A percentile compares a stretch with the other conserved stretches of the same genome.
phyloP scores from a whole-genome alignment of 2,113 vertebrate genomes.

The Agelaius tricolor region DNA sequence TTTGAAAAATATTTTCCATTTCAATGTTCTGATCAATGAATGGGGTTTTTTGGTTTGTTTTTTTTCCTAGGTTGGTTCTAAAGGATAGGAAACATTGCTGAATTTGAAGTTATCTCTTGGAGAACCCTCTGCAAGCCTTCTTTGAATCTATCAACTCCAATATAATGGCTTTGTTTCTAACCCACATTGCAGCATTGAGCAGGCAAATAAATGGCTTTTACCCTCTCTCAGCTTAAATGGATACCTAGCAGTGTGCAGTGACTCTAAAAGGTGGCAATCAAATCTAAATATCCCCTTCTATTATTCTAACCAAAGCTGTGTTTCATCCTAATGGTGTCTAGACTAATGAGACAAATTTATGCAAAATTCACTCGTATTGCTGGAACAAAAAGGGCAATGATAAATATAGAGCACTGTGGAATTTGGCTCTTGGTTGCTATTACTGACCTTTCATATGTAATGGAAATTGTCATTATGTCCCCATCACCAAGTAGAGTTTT shows the following conservation, averaged over 20 bases:
- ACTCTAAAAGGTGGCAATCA: not conserved
- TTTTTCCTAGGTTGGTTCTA: not conserved
- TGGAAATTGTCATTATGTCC: not conserved
- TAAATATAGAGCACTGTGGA: not conserved
- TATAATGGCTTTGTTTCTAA: not conserved
- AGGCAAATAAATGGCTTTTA: not conserved
- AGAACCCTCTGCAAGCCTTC: not conserved
- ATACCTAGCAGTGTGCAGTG: not conserved
- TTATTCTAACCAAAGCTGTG: not conserved
- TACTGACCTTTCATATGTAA: not conserved
- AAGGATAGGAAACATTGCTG: not conserved
- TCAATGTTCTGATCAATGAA: not conserved
- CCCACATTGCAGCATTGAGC: accelerated
- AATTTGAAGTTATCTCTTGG: not conserved
- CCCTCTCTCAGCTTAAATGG: not conserved
- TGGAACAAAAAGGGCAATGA: not conserved
- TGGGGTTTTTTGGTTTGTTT: accelerated
- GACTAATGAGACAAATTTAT: not conserved
- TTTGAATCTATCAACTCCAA: not conserved
- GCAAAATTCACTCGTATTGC: accelerated
- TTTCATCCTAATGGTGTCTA: not conserved
- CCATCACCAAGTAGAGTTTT: not conserved
- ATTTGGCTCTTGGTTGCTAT: not conserved
- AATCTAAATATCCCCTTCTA: not conserved
- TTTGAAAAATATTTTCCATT: not conserved